These are phyloP conservation scores for Mugil cephalus DNA, from an alignment of 2,113 vertebrate species.

Conservation along the genomic window DNA sequence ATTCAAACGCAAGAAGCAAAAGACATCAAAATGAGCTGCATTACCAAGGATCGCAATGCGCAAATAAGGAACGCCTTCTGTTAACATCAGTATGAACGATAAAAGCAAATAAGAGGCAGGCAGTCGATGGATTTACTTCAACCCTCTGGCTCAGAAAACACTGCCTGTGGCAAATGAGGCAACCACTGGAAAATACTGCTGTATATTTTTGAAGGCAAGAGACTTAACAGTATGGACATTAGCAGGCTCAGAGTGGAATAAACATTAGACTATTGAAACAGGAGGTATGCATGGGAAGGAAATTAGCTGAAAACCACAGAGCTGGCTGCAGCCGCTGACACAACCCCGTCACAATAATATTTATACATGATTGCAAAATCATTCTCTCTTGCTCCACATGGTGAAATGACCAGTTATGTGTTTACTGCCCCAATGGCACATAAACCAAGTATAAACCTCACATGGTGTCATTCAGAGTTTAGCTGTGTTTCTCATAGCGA, in stretches of 20 bases:
- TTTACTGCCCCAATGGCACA: slow-evolving; percentile 57
- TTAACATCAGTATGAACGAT: slow-evolving; percentile 53
- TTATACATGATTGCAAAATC: slow-evolving; percentile 53
- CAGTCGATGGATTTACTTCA: slow-evolving; percentile 62
- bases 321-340: slow-evolving; percentile 32
- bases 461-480: slow-evolving; percentile 67
- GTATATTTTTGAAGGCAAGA: slow-evolving; percentile 30
- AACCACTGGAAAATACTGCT: slow-evolving; percentile 49
- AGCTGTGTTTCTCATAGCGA: slow-evolving; percentile 52
- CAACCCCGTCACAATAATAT: slow-evolving; percentile 45
- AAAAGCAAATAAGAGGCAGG: slow-evolving; percentile 62
- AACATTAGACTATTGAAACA: slow-evolving; percentile 25
- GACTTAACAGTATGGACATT: slow-evolving; percentile 35
- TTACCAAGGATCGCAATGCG: slow-evolving; percentile 1
- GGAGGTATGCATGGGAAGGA: slow-evolving; percentile 5
- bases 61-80: slow-evolving; percentile 39
- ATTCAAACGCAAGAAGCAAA: slow-evolving; percentile 36
- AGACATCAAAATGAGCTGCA: slow-evolving; percentile 48
- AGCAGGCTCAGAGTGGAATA: slow-evolving; percentile 14
- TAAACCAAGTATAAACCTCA: slow-evolving; percentile 52
- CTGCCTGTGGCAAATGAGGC: slow-evolving; percentile 55
- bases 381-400: slow-evolving; percentile 30
- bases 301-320: slow-evolving; percentile 28
- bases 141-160: slow-evolving; percentile 41
- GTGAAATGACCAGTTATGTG: slow-evolving; percentile 29